These are phyloP conservation scores for Torymus tubicola DNA, from an alignment of 2,888 invertebrate species.

Conservation along the genomic window DNA sequence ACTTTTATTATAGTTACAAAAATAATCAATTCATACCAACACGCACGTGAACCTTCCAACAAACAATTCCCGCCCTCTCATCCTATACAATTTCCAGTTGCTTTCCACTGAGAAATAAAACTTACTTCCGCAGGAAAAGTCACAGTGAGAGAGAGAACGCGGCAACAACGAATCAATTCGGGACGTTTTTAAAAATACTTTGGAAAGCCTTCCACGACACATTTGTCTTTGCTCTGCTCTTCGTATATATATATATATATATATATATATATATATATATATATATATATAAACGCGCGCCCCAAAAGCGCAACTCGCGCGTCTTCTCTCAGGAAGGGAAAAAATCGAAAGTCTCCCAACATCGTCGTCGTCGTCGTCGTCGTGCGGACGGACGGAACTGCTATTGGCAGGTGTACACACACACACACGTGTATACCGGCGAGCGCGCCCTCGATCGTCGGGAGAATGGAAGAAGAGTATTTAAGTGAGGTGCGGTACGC, in stretches of 20 bases:
- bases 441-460: conserved; percentile 52
- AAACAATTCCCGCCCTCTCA: no score
- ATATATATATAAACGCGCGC: no score
- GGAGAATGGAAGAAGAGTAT: conserved; percentile 17
- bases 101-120: no score
- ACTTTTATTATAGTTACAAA: no score
- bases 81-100: no score
- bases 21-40: no score
- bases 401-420: conserved; percentile 57
- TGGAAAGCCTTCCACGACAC: conserved; percentile 29
- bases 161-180: conserved; percentile 22
- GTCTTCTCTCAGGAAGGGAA: conserved; percentile 40
- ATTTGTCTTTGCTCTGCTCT: conserved; percentile 25
- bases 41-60: no score
- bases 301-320: background rate
- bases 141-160: no score
- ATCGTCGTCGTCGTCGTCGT: conserved; percentile 42
- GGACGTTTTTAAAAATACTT: conserved; percentile 45
- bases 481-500: no score
- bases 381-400: conserved; percentile 44
- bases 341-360: conserved; percentile 58
- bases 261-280: no score
- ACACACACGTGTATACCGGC: background rate
- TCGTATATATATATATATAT: no score
- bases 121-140: no score